These are phyloP conservation scores for Apis mellifera DNA, from an alignment of 1,140 invertebrate genomes.

Conservation along the genomic window DNA sequence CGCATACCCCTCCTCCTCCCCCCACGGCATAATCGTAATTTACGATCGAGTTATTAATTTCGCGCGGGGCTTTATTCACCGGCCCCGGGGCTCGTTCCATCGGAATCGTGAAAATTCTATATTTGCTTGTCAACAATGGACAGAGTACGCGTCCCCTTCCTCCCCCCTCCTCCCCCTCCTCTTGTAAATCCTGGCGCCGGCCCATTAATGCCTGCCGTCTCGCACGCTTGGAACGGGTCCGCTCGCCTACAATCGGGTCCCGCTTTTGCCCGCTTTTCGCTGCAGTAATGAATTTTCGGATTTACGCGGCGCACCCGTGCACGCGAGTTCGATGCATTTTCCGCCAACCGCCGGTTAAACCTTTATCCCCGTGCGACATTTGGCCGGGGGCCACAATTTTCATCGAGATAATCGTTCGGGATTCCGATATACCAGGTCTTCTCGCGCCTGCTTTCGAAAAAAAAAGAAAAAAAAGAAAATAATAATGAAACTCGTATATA, in stretches of 20 bases:
- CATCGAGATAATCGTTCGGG: conserved; percentile 60
- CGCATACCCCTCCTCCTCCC: too few relatives aligned
- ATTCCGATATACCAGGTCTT: neutral
- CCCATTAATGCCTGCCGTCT: conserved; percentile 59
- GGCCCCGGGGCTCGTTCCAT: conserved; percentile 24
- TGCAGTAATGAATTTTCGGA: conserved; percentile 69
- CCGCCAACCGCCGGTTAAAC: conserved; percentile 64
- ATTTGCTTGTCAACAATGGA: conserved; percentile 65
- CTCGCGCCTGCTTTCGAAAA: neutral
- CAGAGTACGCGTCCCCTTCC: neutral
- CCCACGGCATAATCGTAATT: conserved; percentile 50
- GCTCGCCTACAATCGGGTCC: conserved; percentile 56
- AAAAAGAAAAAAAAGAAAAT: conserved; percentile 29
- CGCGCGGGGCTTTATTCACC: conserved; percentile 49
- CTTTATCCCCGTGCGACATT: conserved; percentile 70
- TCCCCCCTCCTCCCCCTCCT: neutral
- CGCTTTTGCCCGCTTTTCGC: conserved; percentile 13
- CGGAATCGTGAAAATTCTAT: conserved; percentile 65
- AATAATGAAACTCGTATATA: neutral
- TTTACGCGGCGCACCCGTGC: conserved; percentile 67
- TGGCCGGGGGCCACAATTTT: conserved; percentile 65
- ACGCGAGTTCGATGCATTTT: conserved; percentile 63
- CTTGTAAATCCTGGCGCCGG: conserved; percentile 62
- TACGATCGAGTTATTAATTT: conserved; percentile 66
- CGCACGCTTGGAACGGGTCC: conserved; percentile 32